Conservation (phyloP, 2,888 invertebrate species). For the Tetragnatha montana region DNA sequence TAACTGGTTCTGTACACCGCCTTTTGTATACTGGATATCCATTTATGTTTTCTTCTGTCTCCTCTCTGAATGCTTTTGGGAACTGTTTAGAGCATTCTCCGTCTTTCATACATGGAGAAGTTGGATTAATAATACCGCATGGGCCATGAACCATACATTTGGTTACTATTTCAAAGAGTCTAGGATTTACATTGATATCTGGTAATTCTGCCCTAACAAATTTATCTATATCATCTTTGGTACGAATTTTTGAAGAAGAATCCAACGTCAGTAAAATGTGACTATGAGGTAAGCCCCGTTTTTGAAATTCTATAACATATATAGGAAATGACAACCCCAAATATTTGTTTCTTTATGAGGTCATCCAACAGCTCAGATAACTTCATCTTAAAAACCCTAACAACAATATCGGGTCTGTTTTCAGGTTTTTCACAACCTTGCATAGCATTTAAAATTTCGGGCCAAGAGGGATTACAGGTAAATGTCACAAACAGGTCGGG, state of each 20-base stretch:
- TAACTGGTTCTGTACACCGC: background rate
- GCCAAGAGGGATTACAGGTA: constrained; percentile 77
- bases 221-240: constrained; percentile 52
- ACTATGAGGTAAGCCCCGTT: background rate
- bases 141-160: constrained; percentile 48
- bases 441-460: constrained; percentile 74
- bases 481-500: constrained; percentile 77
- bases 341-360: constrained; percentile 71
- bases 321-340: constrained; percentile 71
- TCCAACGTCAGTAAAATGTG: background rate
- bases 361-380: constrained; percentile 71
- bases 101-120: constrained; percentile 58
- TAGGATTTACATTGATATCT: constrained; percentile 11
- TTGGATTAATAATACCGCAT: constrained; percentile 35
- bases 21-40: constrained; percentile 53
- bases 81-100: constrained; percentile 55
- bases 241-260: constrained; percentile 36
- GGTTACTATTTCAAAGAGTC: constrained; percentile 4
- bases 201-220: constrained; percentile 70
- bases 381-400: constrained; percentile 73
- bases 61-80: constrained; percentile 13
- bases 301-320: background rate
- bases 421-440: constrained; percentile 65
- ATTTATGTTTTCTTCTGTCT: constrained; percentile 11
- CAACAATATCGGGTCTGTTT: constrained; percentile 73